Base-by-base conservation (phyloP, 2,888 invertebrate species). In the Luperina nickerlii region DNA sequence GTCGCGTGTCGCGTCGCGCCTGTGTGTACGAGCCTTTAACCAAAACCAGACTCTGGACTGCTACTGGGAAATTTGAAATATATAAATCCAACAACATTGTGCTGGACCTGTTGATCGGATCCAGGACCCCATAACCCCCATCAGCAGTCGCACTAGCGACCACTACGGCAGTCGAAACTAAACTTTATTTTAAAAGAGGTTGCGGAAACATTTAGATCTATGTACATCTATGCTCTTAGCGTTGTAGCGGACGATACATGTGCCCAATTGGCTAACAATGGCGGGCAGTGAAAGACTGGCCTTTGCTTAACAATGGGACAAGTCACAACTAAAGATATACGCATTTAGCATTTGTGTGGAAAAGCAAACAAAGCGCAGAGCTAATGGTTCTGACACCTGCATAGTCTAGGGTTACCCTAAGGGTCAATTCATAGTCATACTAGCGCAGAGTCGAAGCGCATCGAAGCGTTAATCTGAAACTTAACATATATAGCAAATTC, bases 221-320 rank as follows among this genome's bases (percentile, higher is more conserved):
- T 1, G 18, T 20, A 18, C 42, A n/a, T 69, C 38, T n/a, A 32
- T 24, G 60, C 60, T 69, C 60, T 32, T 51, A 65, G 15, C 42
- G 54, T n/a, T 42, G 13, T 54, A 48, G 67, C 57, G 51, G 9
- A 82, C 70, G n/a, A 24, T 51, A 38, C 54, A 48, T 62, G 24
- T 27, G 20, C 81, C 42, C 85, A 81, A 86, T 86, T 78, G 78
- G 66, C 42, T 54, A 62, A 86, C 86, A 83, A 83, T 76, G 62
- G 70, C 62, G 63, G 74, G 32, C 73, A 63, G 74, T 66, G 78
- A 66, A 82, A 81, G 79, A 79, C 71, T 81, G n/a, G 51, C 6
- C 48, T 74, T 65, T 32, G 73, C 32, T 18, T 74, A 76, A 86
- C 83, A 86, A 84, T 86, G 60, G 54, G n/a, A 76, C 75, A 76